A percentile compares a stretch with the other conserved stretches of the same genome.
Evolutionary conservation across 2,113 vertebrate genomes (phyloP).

Genomic region (Sisor rabdophorus): DNA sequence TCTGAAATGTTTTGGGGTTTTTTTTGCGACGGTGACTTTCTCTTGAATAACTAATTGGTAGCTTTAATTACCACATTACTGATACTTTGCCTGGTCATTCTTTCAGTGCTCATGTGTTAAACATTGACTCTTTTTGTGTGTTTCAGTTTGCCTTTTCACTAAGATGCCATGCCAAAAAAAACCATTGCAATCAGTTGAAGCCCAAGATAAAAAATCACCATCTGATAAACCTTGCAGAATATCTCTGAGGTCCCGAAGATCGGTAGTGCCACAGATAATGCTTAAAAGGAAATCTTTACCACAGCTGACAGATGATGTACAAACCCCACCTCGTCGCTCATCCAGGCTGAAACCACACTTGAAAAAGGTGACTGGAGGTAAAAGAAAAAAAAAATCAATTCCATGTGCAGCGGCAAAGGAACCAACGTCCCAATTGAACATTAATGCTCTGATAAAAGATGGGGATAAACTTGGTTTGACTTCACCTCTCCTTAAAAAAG

Average conservation of each 20-base stretch:
- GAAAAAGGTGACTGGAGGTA: constrained; percentile 53
- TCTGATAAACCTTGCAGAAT: constrained; percentile 54
- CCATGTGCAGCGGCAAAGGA: constrained; percentile 43
- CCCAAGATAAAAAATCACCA: constrained; percentile 58
- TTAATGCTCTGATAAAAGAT: constrained; percentile 56
- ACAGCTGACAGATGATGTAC: constrained; percentile 46
- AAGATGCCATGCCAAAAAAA: constrained; percentile 73
- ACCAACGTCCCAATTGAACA: background rate
- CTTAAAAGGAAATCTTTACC: constrained; percentile 57
- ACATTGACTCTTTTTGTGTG: background rate
- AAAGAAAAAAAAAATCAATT: constrained; percentile 54
- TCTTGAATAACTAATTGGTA: too few species aligned
- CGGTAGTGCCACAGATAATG: constrained; percentile 53
- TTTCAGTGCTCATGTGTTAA: background rate
- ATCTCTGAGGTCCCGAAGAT: constrained; percentile 50
- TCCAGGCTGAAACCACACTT: constrained; percentile 51
- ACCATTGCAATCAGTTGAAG: constrained; percentile 58
- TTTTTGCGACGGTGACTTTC: too few species aligned
- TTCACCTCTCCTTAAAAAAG: constrained; percentile 56
- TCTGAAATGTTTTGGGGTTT: too few species aligned
- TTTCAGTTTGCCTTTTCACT: constrained; percentile 14
- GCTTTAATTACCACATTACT: background rate
- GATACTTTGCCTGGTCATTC: background rate
- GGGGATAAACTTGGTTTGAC: constrained; percentile 53
- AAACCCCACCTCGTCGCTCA: constrained; percentile 47